Percentiles rank a stretch among this genome's conserved stretches.
Evolutionary conservation across 1,140 invertebrate species (phyloP).

Genomic region (Eupristina koningsbergeri): DNA sequence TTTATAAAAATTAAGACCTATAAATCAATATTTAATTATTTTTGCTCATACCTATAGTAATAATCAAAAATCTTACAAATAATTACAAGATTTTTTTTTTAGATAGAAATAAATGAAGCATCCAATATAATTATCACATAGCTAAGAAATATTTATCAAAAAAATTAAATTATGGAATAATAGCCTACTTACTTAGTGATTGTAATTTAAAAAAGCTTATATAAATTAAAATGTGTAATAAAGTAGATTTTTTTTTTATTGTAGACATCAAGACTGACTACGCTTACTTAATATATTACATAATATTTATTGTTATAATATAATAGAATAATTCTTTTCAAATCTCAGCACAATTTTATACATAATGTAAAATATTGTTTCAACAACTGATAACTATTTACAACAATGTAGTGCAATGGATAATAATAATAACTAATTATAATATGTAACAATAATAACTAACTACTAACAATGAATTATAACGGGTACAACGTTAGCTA

Average conservation of each 20-base stretch:
- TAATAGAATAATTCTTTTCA: neutral
- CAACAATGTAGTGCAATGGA: no score
- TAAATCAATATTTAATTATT: no score
- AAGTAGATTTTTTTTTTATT: conserved; percentile 27
- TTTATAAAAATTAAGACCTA: no score
- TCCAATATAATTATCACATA: conserved; percentile 4
- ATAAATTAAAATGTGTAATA: neutral
- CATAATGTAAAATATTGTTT: neutral
- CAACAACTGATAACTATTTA: neutral
- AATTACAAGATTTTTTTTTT: neutral
- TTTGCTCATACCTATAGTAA: no score
- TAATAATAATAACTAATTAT: neutral
- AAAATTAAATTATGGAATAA: conserved; percentile 28
- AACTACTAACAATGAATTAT: no score
- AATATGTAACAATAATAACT: neutral
- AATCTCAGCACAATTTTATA: neutral
- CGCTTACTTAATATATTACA: neutral
- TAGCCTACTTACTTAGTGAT: neutral
- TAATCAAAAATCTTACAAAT: no score
- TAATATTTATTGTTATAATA: neutral
- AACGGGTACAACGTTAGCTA: no score
- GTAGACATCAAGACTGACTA: no score
- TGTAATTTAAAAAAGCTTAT: neutral
- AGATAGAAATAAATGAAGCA: neutral
- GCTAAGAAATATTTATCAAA: no score